Conservation (phyloP, 2,888 invertebrate genomes). For the Phrixothrix hirtus region DNA sequence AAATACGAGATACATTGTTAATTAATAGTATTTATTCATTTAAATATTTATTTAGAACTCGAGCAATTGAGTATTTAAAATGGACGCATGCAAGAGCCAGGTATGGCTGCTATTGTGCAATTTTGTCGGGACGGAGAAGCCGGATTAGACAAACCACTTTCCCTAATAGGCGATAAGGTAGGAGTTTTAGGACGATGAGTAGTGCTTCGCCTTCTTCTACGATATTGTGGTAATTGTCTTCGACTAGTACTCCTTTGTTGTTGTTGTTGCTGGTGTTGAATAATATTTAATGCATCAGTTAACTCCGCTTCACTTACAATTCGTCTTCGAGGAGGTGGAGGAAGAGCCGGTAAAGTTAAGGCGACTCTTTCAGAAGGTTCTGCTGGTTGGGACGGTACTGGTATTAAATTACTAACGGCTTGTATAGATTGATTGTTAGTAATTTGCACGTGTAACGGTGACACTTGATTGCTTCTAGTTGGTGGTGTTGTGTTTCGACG, state of each 20-base stretch:
- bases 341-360: constrained; percentile 47
- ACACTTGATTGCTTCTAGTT: constrained; percentile 53
- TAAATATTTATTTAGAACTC: background rate
- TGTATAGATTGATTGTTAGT: constrained; percentile 50
- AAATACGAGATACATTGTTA: background rate
- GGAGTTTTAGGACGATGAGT: constrained; percentile 57
- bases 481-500: constrained; percentile 33
- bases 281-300: constrained; percentile 49
- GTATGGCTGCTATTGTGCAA: constrained; percentile 49
- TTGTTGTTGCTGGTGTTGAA: constrained; percentile 48
- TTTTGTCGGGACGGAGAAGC: constrained; percentile 62
- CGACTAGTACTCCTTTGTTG: constrained; percentile 34
- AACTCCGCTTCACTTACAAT: constrained; percentile 56
- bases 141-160: constrained; percentile 72
- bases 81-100: constrained; percentile 49
- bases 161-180: constrained; percentile 70
- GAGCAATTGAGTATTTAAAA: constrained; percentile 34
- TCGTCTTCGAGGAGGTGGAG: constrained; percentile 56
- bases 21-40: background rate
- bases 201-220: constrained; percentile 47
- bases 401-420: constrained; percentile 62
- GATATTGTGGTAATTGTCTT: constrained; percentile 39
- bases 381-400: constrained; percentile 55
- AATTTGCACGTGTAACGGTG: constrained; percentile 41
- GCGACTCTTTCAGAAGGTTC: constrained; percentile 30